These are phyloP conservation scores for Chaenogobius annularis DNA, from an alignment of 2,113 vertebrate species.

Conservation along the genomic window DNA sequence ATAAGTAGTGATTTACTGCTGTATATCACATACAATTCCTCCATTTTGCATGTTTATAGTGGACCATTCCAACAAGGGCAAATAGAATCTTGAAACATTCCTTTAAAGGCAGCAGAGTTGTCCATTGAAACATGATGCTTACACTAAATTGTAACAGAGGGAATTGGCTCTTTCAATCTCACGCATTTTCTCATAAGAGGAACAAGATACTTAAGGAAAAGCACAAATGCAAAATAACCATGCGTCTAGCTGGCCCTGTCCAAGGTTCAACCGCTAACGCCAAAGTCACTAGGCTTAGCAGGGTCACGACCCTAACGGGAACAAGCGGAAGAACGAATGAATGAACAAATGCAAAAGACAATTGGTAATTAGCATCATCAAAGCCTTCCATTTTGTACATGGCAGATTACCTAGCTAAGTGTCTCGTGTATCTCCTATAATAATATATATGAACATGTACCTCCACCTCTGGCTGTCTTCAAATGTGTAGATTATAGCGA, in stretches of 20 bases:
- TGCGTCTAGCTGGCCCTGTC: too few relatives aligned
- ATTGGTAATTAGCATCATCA: not conserved
- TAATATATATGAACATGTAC: not conserved
- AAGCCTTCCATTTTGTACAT: constrained; percentile 8
- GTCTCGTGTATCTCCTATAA: not conserved
- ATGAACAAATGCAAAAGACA: constrained; percentile 1
- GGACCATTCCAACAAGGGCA: constrained; percentile 22
- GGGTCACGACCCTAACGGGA: not conserved
- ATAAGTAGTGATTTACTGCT: constrained; percentile 50
- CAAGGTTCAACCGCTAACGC: too few relatives aligned
- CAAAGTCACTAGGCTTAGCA: too few relatives aligned
- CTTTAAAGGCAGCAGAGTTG: constrained; percentile 26
- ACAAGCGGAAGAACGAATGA: not conserved
- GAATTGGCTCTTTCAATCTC: constrained; percentile 21
- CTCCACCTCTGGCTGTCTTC: constrained; percentile 31
- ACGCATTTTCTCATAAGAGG: not conserved
- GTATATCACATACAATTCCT: constrained; percentile 44
- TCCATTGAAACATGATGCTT: constrained; percentile 20
- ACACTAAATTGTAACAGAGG: constrained; percentile 23
- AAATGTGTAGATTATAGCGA: constrained; percentile 15
- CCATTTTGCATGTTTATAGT: constrained; percentile 45
- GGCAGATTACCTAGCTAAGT: constrained; percentile 1
- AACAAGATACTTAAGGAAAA: not conserved
- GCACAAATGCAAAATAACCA: not conserved
- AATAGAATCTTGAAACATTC: constrained; percentile 38